These are phyloP conservation scores for Enhydra lutris DNA, from an alignment of 2,113 vertebrate genomes.

Conservation along the genomic window DNA sequence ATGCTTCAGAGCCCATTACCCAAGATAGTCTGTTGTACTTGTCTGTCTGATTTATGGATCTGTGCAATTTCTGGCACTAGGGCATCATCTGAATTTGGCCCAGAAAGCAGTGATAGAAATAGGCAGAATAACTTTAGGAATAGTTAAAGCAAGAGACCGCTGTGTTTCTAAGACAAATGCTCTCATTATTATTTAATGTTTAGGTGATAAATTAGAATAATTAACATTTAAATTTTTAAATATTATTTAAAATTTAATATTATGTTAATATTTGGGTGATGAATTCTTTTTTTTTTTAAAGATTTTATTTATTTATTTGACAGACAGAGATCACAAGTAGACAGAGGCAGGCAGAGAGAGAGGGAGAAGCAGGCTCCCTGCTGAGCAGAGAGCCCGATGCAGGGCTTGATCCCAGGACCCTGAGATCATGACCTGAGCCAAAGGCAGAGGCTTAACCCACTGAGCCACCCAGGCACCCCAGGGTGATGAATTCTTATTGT, in stretches of 20 bases:
- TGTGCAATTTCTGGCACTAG: not conserved
- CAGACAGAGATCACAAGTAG: too few species aligned
- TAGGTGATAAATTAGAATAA: constrained; percentile 42
- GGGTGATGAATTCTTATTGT: not conserved
- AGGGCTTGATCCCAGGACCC: too few species aligned
- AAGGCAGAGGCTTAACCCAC: too few species aligned
- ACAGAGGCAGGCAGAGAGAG: too few species aligned
- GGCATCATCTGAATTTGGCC: not conserved
- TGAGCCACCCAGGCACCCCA: too few species aligned
- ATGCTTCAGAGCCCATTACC: not conserved
- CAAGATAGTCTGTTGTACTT: constrained; percentile 6
- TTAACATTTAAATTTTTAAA: constrained; percentile 28
- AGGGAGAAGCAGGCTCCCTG: too few species aligned
- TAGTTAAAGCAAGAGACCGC: not conserved
- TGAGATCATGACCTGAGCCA: too few species aligned
- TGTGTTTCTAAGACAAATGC: constrained; percentile 18
- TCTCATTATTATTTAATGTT: not conserved
- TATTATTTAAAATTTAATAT: constrained; percentile 49
- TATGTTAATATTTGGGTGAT: constrained; percentile 45
- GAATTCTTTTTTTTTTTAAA: not conserved
- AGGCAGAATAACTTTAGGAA: not conserved
- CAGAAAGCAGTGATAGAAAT: not conserved
- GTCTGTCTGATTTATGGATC: constrained; percentile 9
- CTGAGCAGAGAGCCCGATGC: too few species aligned
- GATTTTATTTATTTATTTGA: too few species aligned